A percentile compares a stretch with the other conserved stretches of the same genome.
phyloP scores from a whole-genome alignment of 2,113 vertebrate species.

The Electrona antarctica region DNA sequence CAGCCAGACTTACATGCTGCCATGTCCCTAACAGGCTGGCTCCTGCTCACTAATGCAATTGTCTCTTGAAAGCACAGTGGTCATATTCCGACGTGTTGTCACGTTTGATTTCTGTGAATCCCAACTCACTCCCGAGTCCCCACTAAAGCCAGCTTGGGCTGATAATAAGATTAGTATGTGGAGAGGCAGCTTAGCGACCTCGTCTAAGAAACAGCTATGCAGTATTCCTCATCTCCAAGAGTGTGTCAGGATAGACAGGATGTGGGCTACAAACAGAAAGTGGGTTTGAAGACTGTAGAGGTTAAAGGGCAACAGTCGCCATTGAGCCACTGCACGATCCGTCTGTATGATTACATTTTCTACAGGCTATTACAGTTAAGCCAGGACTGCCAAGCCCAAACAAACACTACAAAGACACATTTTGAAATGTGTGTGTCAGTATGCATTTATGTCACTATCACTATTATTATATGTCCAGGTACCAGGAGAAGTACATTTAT shows the following conservation, averaged over 20 bases:
- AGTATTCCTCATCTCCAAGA: conserved; percentile 57
- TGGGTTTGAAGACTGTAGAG: conserved; percentile 24
- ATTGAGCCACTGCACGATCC: conserved; percentile 15
- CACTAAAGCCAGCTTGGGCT: conserved; percentile 72
- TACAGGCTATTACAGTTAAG: background rate
- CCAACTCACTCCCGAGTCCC: conserved; percentile 41
- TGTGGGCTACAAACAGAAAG: conserved; percentile 11
- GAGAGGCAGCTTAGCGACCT: conserved; percentile 75
- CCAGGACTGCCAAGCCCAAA: too few relatives aligned
- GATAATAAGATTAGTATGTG: conserved; percentile 78
- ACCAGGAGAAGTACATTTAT: too few relatives aligned
- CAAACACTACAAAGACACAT: too few relatives aligned
- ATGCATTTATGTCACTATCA: too few relatives aligned
- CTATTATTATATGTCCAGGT: too few relatives aligned
- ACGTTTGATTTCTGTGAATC: conserved; percentile 55
- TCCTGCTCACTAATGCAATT: conserved; percentile 47
- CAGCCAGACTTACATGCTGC: background rate
- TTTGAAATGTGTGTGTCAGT: too few relatives aligned
- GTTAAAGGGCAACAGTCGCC: conserved; percentile 40
- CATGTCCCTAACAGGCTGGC: conserved; percentile 11
- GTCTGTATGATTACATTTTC: conserved; percentile 5
- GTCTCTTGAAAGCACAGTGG: conserved; percentile 48
- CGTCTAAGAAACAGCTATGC: conserved; percentile 57
- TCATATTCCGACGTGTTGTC: conserved; percentile 58
- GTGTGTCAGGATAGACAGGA: conserved; percentile 41